These are phyloP conservation scores for Gobius niger DNA, from an alignment of 2,113 vertebrate genomes.

Conservation along the genomic window DNA sequence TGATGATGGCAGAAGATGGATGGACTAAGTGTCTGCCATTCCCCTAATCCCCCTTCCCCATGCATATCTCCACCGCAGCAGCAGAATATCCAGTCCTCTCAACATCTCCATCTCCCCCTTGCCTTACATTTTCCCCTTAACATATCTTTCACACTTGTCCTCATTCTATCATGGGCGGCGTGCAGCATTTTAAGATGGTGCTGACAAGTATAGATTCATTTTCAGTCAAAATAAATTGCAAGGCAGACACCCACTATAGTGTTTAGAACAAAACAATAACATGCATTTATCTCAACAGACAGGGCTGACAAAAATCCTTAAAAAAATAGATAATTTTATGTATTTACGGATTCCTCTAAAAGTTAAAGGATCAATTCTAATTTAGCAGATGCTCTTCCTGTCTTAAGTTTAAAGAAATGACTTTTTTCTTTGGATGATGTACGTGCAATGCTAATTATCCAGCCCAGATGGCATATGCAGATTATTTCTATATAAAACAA, in stretches of 20 bases:
- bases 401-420: not conserved
- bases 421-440: not conserved
- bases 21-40: too few species aligned
- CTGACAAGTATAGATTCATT: not conserved
- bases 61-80: not conserved
- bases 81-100: not conserved
- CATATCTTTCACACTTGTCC: not conserved
- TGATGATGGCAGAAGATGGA: too few species aligned
- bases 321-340: not conserved
- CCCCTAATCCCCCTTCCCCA: too few species aligned
- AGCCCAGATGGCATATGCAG: too few species aligned
- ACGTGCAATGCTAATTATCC: not conserved
- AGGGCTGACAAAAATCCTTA: not conserved
- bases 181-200: not conserved
- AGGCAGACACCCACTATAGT: too few species aligned
- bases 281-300: not conserved
- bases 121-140: not conserved
- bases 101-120: not conserved
- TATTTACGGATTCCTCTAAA: conserved; percentile 3
- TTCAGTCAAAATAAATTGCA: not conserved
- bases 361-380: conserved; percentile 2
- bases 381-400: not conserved
- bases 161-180: not conserved
- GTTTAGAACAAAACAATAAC: not conserved
- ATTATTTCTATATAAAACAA: too few species aligned